Evolutionary conservation across 1,140 invertebrate species (phyloP), one percentile per base, ranked within the genome.

Genomic region (Neuroterus valhalla): DNA sequence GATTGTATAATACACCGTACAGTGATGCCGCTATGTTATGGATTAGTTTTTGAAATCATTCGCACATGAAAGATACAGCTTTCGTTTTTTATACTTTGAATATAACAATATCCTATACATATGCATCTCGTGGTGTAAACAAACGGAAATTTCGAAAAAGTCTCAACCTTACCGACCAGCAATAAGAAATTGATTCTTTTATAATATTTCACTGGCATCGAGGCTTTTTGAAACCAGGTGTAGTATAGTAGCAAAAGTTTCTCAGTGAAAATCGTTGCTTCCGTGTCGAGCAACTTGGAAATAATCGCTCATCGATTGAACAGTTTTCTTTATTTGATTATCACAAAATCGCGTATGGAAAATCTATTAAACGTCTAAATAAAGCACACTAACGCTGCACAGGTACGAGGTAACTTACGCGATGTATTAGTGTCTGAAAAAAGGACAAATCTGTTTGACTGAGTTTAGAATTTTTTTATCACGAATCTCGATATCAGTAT

Each of bases 391-490:
- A 62, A 62, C 12, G 31, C 23, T 62, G 12, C 14, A 62, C 55
- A 62, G 55, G 55, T 62, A 62, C 55, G n/a, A 62, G 55, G 55
- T 62, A 62, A 62, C 12, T 62, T 62, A 62, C 55, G 55, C 55
- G 55, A 62, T 38, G 31, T 38, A 38, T 31, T 62, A 62, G 26
- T 62, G 14, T 62, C 23, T 62, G 23, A 8, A 31, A 62, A 38
- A 62, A 62, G 12, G 31, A 62, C 15, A 23, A 8, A 26, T 23
- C 14, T 55, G 21, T 55, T 55, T 26, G 11, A 26, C 23, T 55
- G 52, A 26, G 21, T 4, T 55, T 12, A 50, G 21, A 11, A 50
- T 50, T 50, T 50, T 50, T 19, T 19, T 50, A 19, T 50, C 6
- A 19, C 17, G 17, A 19, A 50, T 50, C 21, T 50, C 17, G 21